Evolutionary conservation across 2,797 vertebrate species (phyloP).

Genomic region (Rhinoraja longicauda): DNA sequence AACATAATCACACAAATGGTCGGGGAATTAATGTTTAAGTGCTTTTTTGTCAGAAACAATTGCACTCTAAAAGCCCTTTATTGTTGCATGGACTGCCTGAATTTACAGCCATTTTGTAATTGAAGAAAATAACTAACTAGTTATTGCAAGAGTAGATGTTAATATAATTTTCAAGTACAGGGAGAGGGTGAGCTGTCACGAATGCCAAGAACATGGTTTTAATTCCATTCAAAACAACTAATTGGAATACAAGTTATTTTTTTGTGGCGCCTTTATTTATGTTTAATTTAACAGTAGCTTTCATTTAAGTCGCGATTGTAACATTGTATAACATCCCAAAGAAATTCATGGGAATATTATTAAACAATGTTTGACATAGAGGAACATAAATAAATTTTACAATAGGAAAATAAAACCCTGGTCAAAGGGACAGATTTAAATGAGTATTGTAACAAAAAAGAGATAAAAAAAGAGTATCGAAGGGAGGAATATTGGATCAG

Average conservation of each 20-base stretch:
- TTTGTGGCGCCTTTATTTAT: neutral
- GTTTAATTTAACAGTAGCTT: neutral
- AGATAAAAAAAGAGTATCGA: neutral
- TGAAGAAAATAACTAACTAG: slow-evolving; percentile 15
- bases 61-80: neutral
- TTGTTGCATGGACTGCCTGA: neutral
- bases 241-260: neutral
- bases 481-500: neutral
- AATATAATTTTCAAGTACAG: neutral
- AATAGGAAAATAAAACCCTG: neutral
- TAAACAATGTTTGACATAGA: neutral
- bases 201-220: neutral
- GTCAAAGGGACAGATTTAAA: neutral
- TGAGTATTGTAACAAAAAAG: neutral
- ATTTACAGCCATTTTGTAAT: slow-evolving; percentile 11
- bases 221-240: neutral
- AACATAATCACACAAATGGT: neutral
- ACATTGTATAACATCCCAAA: neutral
- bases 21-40: neutral
- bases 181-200: too few relatives aligned
- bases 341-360: too few relatives aligned
- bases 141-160: neutral
- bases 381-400: neutral
- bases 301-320: too few relatives aligned
- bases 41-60: slow-evolving; percentile 8